Percentiles rank a stretch among this genome's conserved stretches.
Evolutionary conservation across 2,113 vertebrate species (phyloP).

Genomic region (Ctenodactylus gundi): DNA sequence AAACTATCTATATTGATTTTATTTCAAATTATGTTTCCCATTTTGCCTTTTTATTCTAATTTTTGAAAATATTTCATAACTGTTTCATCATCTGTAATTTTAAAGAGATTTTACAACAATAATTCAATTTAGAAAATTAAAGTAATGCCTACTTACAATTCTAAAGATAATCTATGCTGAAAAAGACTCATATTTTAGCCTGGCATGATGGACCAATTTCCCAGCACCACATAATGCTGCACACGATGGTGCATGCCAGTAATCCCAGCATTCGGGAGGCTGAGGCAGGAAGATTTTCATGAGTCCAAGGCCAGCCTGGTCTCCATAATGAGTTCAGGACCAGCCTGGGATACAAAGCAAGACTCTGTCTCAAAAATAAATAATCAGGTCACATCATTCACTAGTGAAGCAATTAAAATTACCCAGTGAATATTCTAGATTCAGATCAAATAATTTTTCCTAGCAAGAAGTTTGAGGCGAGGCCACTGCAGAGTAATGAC

Average conservation of each 20-base stretch:
- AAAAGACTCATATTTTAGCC: background rate
- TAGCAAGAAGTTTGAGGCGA: background rate
- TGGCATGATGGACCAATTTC: background rate
- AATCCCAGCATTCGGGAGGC: too few species aligned
- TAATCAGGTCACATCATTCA: background rate
- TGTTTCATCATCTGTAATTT: background rate
- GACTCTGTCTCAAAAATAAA: too few species aligned
- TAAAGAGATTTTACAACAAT: background rate
- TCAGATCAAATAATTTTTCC: background rate
- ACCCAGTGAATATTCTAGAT: background rate
- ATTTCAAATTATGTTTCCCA: too few species aligned
- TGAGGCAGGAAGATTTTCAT: too few species aligned
- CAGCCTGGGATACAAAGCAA: too few species aligned
- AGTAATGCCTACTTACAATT: background rate
- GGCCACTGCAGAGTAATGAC: background rate
- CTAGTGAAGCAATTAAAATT: background rate
- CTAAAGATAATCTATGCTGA: background rate
- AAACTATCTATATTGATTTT: too few species aligned
- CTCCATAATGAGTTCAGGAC: too few species aligned
- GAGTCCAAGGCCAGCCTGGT: too few species aligned
- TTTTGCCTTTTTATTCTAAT: background rate
- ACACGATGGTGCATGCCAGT: too few species aligned
- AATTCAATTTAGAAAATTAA: conserved; percentile 5
- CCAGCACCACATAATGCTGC: too few species aligned
- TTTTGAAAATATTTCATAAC: background rate